phyloP scores from a whole-genome alignment of 2,888 invertebrate genomes.

The Acleris sparsana region DNA sequence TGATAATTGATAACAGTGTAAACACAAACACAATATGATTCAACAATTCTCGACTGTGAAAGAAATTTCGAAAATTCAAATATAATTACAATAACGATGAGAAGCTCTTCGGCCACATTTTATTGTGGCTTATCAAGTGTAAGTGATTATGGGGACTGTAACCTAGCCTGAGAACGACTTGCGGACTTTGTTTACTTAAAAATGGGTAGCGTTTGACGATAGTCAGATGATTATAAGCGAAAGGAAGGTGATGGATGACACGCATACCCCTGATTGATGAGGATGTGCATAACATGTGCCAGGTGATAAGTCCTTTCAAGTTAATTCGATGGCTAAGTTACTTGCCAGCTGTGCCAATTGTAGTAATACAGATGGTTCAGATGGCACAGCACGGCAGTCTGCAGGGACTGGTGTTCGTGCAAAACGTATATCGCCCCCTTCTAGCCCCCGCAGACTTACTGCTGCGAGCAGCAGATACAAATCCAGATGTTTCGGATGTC shows the following conservation, averaged over 20 bases:
- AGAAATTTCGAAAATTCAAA: constrained; percentile 57
- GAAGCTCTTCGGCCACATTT: constrained; percentile 65
- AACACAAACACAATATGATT: constrained; percentile 41
- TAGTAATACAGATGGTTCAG: not conserved
- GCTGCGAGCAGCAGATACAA: constrained; percentile 51
- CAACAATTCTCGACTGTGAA: constrained; percentile 52
- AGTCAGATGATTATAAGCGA: not conserved
- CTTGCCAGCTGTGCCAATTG: constrained; percentile 7
- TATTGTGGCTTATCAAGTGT: constrained; percentile 59
- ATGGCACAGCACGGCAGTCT: constrained; percentile 45
- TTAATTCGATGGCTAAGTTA: constrained; percentile 22
- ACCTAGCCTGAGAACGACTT: constrained; percentile 42
- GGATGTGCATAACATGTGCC: not conserved
- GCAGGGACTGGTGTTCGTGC: constrained; percentile 50
- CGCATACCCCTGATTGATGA: not conserved
- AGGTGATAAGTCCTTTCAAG: constrained; percentile 19
- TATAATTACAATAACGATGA: constrained; percentile 60
- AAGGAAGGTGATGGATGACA: not conserved
- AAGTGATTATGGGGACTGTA: constrained; percentile 54
- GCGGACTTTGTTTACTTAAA: constrained; percentile 24
- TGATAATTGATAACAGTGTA: constrained; percentile 41
- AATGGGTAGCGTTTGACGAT: not conserved
- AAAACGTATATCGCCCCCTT: constrained; percentile 52
- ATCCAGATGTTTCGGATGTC: constrained; percentile 63
- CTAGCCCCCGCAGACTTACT: constrained; percentile 53